Evolutionary conservation across 1,140 invertebrate genomes (phyloP).

Genomic region (Platyscapa corneri): DNA sequence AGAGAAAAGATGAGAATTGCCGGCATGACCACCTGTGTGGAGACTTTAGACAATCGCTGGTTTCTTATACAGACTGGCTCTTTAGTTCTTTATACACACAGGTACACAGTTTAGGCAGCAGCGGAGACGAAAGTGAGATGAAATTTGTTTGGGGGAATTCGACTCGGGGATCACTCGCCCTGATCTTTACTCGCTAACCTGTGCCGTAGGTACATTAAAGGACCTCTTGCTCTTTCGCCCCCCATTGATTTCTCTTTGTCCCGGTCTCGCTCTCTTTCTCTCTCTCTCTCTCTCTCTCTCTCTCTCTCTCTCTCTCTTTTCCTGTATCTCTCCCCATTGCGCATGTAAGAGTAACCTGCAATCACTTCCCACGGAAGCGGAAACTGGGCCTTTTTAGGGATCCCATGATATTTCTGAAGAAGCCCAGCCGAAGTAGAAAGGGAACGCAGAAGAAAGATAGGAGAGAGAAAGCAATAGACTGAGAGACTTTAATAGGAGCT

Average conservation of each 20-base stretch:
- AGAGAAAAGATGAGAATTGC: background rate
- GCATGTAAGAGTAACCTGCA: conserved; percentile 59
- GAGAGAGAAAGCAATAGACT: background rate
- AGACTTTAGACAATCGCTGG: conserved; percentile 17
- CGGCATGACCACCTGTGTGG: conserved; percentile 25
- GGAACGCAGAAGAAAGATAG: background rate
- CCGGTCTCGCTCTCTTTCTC: background rate
- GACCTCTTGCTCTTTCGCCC: background rate
- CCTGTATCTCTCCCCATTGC: conserved; percentile 9
- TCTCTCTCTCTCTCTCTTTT: background rate
- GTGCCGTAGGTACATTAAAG: conserved; percentile 21
- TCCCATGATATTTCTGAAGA: background rate
- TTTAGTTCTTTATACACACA: background rate
- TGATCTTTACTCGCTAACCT: conserved; percentile 34
- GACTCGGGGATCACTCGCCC: conserved; percentile 31
- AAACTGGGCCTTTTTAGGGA: conserved; percentile 36
- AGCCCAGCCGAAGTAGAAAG: background rate
- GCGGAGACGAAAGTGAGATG: conserved; percentile 54
- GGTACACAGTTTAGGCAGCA: background rate
- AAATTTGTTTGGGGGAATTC: conserved; percentile 58
- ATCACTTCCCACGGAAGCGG: conserved; percentile 65
- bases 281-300: background rate
- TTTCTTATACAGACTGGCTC: conserved; percentile 16
- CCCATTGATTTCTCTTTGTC: conserved; percentile 13
- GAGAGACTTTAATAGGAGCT: conserved; percentile 15